Evolutionary conservation across 1,140 invertebrate genomes (phyloP).

Genomic region (Orius insidiosus): DNA sequence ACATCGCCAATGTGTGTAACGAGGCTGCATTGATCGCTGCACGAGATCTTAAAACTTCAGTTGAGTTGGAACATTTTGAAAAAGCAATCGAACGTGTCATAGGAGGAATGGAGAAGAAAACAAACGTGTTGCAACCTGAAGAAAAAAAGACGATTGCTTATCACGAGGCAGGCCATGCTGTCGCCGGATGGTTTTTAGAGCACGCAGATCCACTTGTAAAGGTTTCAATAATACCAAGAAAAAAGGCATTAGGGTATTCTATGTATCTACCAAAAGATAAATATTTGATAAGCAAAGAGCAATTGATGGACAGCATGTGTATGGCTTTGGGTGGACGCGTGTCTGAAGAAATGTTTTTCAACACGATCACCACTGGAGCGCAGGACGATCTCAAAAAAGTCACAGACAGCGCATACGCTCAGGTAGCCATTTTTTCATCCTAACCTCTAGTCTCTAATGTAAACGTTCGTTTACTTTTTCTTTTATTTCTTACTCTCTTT

Average conservation of each 20-base stretch:
- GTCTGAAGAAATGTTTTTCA: slow-evolving; percentile 93
- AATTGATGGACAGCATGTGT: slow-evolving; percentile 79
- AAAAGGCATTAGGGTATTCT: slow-evolving; percentile 75
- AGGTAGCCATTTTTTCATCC: no score
- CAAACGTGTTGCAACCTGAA: slow-evolving; percentile 95
- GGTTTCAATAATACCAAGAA: slow-evolving; percentile 62
- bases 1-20: slow-evolving; percentile 98
- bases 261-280: slow-evolving; percentile 98
- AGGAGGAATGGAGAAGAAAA: slow-evolving; percentile 98
- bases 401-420: slow-evolving; percentile 53
- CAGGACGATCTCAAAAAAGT: slow-evolving; percentile 97
- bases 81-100: slow-evolving; percentile 92
- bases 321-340: slow-evolving; percentile 92
- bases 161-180: slow-evolving; percentile 98
- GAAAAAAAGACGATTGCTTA: slow-evolving; percentile 98
- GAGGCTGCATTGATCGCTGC: slow-evolving; percentile 97
- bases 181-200: slow-evolving; percentile 95
- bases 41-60: slow-evolving; percentile 63
- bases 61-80: slow-evolving; percentile 87
- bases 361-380: slow-evolving; percentile 88
- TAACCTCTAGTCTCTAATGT: no score
- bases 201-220: slow-evolving; percentile 95
- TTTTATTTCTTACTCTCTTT: no score
- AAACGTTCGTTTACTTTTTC: no score
- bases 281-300: slow-evolving; percentile 94